Base-by-base conservation (phyloP, 2,888 invertebrate genomes). In the Coleophora flavipennella region DNA sequence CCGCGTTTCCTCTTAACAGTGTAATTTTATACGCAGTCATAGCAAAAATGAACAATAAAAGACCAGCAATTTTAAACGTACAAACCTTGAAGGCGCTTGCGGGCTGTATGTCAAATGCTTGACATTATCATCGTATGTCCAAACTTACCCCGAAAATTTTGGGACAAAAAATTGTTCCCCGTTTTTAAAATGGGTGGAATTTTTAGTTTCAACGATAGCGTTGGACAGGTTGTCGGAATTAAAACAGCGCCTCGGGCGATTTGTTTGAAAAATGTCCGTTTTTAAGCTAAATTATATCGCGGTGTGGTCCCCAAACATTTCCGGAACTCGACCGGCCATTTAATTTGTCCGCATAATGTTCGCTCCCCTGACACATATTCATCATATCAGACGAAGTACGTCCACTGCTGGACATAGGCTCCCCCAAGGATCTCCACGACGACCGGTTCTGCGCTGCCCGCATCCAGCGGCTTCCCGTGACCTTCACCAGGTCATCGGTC, bases 121-220 rank as follows among this genome's bases (percentile, higher is more conserved):
- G 63, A 59, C 66, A 59, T 69, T 20, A 66, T 66, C 62, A 59
- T 62, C 57, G 53, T 55, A 53, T 53, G 54, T 55, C 51, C 51
- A 37, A 50, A 41, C 40, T 45, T 38, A 52, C 48, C 39, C 50
- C 38, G 40, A 53, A 55, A 59, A 59, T 58, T 46, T 47, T 29
- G 28, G 29, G 4, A 7, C 29, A 11, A 29, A 8, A 10, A 29
- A 2, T 29, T 11, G n/a, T 10, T 7, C 10, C 10, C 35, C n/a
- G 40, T 32, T 32, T 31, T 25, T 31, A 40, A 33, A 29, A 33
- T 8, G 33, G 45, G 39, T 41, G 44, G 42, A 44, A 48, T 59
- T 60, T 66, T 62, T 59, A 58, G 59, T 59, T 58, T 54, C 59
- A 59, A 48, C 53, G 69, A 65, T 67, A 70, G 59, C 62, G 51